phyloP scores from a whole-genome alignment of 2,797 vertebrate genomes.

The Helostoma temminkii region DNA sequence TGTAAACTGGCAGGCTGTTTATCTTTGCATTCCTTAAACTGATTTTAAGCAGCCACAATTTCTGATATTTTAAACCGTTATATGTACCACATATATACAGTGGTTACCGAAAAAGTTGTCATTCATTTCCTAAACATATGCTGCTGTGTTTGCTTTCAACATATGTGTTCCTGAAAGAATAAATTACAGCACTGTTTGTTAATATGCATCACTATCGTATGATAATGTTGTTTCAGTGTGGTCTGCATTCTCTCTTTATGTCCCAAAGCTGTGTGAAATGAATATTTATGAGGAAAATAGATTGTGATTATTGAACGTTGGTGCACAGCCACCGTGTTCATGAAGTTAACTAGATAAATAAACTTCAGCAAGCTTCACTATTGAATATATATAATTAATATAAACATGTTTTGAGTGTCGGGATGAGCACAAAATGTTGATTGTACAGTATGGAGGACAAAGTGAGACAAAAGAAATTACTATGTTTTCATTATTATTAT shows the following conservation, averaged over 20 bases:
- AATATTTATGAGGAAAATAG: slow-evolving; percentile 42
- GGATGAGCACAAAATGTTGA: too few relatives aligned
- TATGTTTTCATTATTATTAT: too few relatives aligned
- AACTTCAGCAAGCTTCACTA: slow-evolving; percentile 22
- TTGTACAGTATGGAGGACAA: too few relatives aligned
- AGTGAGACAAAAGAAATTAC: too few relatives aligned
- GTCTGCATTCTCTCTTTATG: too few relatives aligned
- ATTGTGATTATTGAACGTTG: slow-evolving; percentile 10
- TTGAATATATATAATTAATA: too few relatives aligned
- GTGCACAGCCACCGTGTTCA: slow-evolving; percentile 7
- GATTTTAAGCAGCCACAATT: too few relatives aligned
- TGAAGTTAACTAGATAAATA: slow-evolving; percentile 39
- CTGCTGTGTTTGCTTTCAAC: background rate
- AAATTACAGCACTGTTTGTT: slow-evolving; percentile 1
- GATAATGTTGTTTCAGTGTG: slow-evolving; percentile 11
- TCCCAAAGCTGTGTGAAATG: background rate
- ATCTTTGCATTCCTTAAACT: too few relatives aligned
- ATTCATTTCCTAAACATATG: background rate
- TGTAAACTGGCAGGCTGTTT: too few relatives aligned
- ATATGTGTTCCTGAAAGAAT: background rate
- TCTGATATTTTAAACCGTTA: background rate
- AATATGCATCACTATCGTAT: slow-evolving; percentile 11
- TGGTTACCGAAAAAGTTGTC: background rate
- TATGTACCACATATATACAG: background rate
- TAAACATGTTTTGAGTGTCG: slow-evolving; percentile 2